phyloP scores from a whole-genome alignment of 2,113 vertebrate genomes.

The Dicrurus megarhynchus region DNA sequence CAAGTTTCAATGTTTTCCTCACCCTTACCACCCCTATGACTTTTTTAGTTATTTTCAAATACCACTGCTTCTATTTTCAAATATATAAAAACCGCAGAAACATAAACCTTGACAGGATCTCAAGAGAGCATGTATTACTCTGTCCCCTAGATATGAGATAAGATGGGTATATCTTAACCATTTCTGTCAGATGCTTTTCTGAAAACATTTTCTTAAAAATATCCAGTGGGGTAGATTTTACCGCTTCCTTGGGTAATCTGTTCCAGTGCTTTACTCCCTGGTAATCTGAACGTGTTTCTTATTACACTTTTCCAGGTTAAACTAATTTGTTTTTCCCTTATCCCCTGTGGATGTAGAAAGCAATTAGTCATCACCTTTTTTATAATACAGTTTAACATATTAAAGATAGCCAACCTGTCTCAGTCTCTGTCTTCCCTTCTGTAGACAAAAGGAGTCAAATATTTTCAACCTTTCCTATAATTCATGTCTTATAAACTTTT shows the following conservation, averaged over 20 bases:
- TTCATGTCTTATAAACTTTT: neutral
- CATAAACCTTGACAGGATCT: neutral
- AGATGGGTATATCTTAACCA: neutral
- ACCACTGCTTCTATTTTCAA: neutral
- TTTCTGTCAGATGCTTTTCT: neutral
- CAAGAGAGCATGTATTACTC: neutral
- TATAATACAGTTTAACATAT: neutral
- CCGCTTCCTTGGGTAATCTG: neutral
- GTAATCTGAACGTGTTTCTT: neutral
- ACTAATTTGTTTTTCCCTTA: neutral
- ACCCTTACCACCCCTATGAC: neutral
- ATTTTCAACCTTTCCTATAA: neutral
- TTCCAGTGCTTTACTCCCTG: neutral
- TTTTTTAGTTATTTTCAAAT: constrained; percentile 12
- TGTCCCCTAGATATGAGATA: neutral
- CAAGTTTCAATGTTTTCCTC: neutral
- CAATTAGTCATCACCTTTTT: constrained; percentile 12
- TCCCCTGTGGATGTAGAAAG: neutral
- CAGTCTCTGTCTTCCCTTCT: neutral
- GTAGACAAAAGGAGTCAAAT: neutral
- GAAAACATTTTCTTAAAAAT: neutral
- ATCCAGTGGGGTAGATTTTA: neutral
- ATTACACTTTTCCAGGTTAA: neutral
- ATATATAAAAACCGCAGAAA: neutral
- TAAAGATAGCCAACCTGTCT: neutral